Evolutionary conservation across 2,888 invertebrate species (phyloP), one percentile per base, ranked within the genome.

Genomic region (Sicus ferrugineus): DNA sequence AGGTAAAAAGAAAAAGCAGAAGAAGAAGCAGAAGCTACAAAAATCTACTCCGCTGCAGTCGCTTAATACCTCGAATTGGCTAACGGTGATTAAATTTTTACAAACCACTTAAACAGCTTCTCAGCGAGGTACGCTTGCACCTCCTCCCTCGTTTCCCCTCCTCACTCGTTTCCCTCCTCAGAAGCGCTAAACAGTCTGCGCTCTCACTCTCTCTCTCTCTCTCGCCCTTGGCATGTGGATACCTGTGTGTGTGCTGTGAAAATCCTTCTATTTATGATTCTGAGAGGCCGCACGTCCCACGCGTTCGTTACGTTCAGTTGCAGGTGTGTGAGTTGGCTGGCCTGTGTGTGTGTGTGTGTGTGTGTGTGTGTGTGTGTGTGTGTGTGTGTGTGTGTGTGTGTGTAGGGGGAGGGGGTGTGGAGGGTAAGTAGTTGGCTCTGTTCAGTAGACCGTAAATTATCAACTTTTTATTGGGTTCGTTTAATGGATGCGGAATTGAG

Each of bases 401-500:
- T 16, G 16, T 16, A 42, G 42, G n/a, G n/a, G n/a, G n/a, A n/a
- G n/a, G n/a, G n/a, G n/a, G n/a, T n/a, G n/a, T n/a, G n/a, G n/a
- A n/a, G 64, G 23, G 11, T 30, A 31, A n/a, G 11, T 59, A 50
- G 48, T 26, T 59, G 61, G 48, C 78, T 76, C 78, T 76, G 73
- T 75, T 80, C 80, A 79, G 74, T 77, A 79, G 81, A 80, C 81
- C 78, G 80, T 79, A 78, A 80, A 79, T 79, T 80, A 79, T 80
- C 78, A 80, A 79, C 79, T 79, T 79, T 80, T 74, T 77, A 64
- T 64, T 64, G 64, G 64, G 21, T 64, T 31, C 28, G 31, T 52
- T 52, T 64, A 64, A 52, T 50, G 50, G 50, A 50, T n/a, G n/a
- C n/a, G n/a, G n/a, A n/a, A n/a, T n/a, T n/a, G n/a, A n/a, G n/a